Evolutionary conservation across 1,140 invertebrate species (phyloP), one percentile per base, ranked within the genome.

Genomic region (Cydia strobilella): DNA sequence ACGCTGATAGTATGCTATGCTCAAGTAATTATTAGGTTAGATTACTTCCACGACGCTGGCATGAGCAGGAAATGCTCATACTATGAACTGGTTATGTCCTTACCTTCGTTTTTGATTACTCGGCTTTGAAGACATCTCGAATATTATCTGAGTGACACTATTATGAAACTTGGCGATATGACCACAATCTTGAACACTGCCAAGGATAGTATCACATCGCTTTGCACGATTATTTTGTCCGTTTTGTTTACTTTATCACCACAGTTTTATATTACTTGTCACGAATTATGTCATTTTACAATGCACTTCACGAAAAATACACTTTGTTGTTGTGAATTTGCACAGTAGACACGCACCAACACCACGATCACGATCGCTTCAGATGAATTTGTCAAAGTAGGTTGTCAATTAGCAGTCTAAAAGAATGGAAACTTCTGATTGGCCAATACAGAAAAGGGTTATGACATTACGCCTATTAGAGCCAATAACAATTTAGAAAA

Each of bases 161-260:
- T 86, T 89, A 86, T 82, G 84, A 88, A 90, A 89, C 86, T 88
- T 88, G 74, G 82, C 87, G 90, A 93, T 92, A 90, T 85, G 87
- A 87, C 75, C 85, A 93, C 91, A 93, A 89, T 93, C 92, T 93
- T 89, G 91, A 88, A 91, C 93, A 93, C 91, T 93, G 93, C 91
- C 83, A 93, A 93, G 93, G 91, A 93, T 85, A 90, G 91, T 91
- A 92, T 88, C 90, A 91, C 86, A 93, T 93, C 90, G 90, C 88
- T 85, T 86, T 85, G 77, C 82, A 86, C 84, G 79, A 80, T 84
- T 76, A 78, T 77, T 25, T 77, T 42, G 77, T 82, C 73, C 69
- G 73, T 81, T 81, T 89, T 86, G 66, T 84, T 82, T 82, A 62
- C 62, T 72, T 79, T 75, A 78, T 73, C 76, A 80, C 74, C 84